Percentiles rank a stretch among this genome's conserved stretches.
phyloP scores from a whole-genome alignment of 2,888 invertebrate species.

The Tryphoninae sp. region DNA sequence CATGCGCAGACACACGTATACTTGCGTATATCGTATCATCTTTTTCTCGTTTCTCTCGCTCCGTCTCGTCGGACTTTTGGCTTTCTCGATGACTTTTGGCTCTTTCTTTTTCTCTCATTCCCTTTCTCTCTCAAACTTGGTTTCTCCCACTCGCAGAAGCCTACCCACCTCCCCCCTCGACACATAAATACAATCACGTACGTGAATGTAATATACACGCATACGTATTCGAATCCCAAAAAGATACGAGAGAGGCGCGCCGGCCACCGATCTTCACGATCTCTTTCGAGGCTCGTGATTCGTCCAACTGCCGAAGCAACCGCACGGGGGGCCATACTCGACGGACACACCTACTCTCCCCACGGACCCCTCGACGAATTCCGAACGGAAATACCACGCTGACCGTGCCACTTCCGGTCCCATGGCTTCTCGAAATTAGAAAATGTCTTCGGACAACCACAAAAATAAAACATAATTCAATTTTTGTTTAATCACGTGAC shows the following conservation, averaged over 20 bases:
- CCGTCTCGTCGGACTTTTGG: constrained; percentile 54
- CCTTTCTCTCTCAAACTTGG: constrained; percentile 29
- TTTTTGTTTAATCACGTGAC: background rate
- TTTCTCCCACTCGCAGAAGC: constrained; percentile 54
- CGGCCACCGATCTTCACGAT: constrained; percentile 50
- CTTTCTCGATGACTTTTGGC: constrained; percentile 58
- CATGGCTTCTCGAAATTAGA: constrained; percentile 28
- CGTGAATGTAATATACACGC: constrained; percentile 54
- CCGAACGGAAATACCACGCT: constrained; percentile 49
- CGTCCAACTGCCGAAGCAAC: constrained; percentile 41
- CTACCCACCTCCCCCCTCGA: constrained; percentile 3
- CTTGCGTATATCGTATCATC: constrained; percentile 19
- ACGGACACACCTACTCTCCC: constrained; percentile 56
- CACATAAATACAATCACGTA: constrained; percentile 31
- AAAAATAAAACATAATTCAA: background rate
- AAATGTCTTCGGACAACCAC: constrained; percentile 32
- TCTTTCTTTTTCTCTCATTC: constrained; percentile 35
- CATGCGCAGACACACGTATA: constrained; percentile 2
- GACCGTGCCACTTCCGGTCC: constrained; percentile 53
- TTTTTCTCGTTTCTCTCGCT: constrained; percentile 30
- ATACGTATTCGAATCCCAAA: constrained; percentile 38
- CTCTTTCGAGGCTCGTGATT: constrained; percentile 54
- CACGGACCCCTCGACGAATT: constrained; percentile 22
- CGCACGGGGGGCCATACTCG: constrained; percentile 47
- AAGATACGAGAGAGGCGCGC: constrained; percentile 58